A percentile compares a stretch with the other conserved stretches of the same genome.
phyloP scores from a whole-genome alignment of 1,140 invertebrate genomes.

The Ceratitis capitata region DNA sequence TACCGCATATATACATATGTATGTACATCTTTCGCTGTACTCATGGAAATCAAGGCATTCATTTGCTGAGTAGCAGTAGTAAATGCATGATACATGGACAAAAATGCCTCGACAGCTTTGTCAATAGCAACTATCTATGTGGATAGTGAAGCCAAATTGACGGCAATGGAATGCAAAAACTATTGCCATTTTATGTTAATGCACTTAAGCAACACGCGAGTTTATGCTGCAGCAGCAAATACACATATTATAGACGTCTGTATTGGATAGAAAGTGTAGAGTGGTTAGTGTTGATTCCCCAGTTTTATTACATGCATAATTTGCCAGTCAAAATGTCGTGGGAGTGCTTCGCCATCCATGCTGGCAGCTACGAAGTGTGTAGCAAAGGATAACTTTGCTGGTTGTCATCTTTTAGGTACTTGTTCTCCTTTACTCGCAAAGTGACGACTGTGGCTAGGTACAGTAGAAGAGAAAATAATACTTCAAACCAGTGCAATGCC shows the following conservation, averaged over 20 bases:
- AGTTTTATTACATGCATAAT: conserved; percentile 44
- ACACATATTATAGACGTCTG: not conserved
- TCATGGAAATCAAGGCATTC: not conserved
- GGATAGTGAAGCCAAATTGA: not conserved
- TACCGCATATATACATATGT: no score
- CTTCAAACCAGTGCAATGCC: no score
- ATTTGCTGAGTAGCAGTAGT: not conserved
- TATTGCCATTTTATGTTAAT: conserved; percentile 44
- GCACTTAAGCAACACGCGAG: conserved; percentile 38
- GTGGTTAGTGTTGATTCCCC: conserved; percentile 18
- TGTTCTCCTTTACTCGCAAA: no score
- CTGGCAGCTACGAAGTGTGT: not conserved
- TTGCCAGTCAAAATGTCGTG: conserved; percentile 33
- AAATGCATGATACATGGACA: not conserved
- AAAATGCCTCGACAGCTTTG: not conserved
- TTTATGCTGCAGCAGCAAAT: not conserved
- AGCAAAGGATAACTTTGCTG: no score
- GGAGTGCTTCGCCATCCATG: not conserved
- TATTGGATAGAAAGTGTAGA: not conserved
- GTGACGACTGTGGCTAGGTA: no score
- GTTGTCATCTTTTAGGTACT: no score
- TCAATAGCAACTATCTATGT: not conserved
- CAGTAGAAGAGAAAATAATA: no score
- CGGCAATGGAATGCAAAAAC: conserved; percentile 35
- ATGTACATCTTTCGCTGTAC: not conserved